Evolutionary conservation across 2,113 vertebrate species (phyloP), one percentile per base, ranked within the genome.

Genomic region (Lepus timidus): DNA sequence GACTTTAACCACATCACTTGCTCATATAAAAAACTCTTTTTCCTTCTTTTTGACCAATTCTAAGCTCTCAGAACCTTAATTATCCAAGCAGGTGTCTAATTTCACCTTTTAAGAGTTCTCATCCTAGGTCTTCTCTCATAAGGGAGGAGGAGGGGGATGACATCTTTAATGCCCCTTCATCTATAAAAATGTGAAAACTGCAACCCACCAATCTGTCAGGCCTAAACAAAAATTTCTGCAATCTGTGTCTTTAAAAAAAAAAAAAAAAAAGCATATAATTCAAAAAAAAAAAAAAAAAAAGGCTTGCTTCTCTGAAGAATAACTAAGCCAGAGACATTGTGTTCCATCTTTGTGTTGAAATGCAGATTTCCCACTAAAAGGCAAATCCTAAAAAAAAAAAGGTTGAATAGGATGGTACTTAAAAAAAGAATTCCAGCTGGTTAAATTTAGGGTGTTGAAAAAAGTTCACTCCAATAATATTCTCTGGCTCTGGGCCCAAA

Each of bases 391-490:
- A n/a, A n/a, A n/a, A n/a, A n/a, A n/a, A 97, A 97, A 97, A 96
- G 96, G 96, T 97, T 97, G 96, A 97, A 97, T 96, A 97, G 97
- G 97, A 97, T 96, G 96, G 89, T 97, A 94, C 96, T 97, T 96
- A 95, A 97, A 97, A 97, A 97, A 96, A 97, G 96, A 97, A 97
- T 96, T 97, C 97, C 96, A 97, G 96, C 96, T 97, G 97, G 96
- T 97, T 97, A 97, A 96, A 97, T 97, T 97, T 97, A 97, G 97
- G 97, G 95, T 96, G 96, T 95, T 97, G 96, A 96, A 97, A 97
- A 97, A 96, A 97, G 97, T 97, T 95, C 96, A 96, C 62, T 97
- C 96, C 95, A 96, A 95, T 97, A 97, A 97, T 97, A 97, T 95
- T 97, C 96, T 94, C 97, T 97, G 97, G 97, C 96, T 88, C 93